Percentiles rank a stretch among this genome's conserved stretches.
These are phyloP conservation scores for Dione juno DNA, from an alignment of 2,888 invertebrate species.

Conservation along the genomic window DNA sequence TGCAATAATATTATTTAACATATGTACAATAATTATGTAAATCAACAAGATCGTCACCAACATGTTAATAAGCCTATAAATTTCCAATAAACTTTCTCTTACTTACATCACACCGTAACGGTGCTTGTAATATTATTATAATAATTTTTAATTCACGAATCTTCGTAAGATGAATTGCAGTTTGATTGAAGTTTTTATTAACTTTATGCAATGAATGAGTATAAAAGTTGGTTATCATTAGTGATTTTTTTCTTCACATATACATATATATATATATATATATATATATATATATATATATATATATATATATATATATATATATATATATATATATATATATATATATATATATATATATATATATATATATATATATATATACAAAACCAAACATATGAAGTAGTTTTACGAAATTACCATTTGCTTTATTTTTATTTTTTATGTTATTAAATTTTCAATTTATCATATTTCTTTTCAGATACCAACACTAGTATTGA, in stretches of 20 bases:
- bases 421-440: neutral
- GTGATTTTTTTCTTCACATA: no score
- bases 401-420: no score
- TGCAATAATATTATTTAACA: neutral
- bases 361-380: no score
- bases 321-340: no score
- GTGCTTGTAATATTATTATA: neutral
- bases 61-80: constrained; percentile 33
- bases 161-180: neutral
- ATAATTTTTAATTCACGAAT: neutral
- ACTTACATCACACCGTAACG: neutral
- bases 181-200: neutral
- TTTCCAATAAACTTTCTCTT: constrained; percentile 31
- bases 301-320: no score
- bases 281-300: no score
- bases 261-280: no score
- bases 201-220: neutral
- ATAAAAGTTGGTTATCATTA: neutral
- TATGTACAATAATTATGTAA: constrained; percentile 13
- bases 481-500: constrained; percentile 35
- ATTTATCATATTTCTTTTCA: constrained; percentile 12
- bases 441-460: neutral
- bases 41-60: constrained; percentile 24
- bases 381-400: no score
- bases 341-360: no score